Conservation (phyloP, 2,113 vertebrate genomes). For the Rhineura floridana region DNA sequence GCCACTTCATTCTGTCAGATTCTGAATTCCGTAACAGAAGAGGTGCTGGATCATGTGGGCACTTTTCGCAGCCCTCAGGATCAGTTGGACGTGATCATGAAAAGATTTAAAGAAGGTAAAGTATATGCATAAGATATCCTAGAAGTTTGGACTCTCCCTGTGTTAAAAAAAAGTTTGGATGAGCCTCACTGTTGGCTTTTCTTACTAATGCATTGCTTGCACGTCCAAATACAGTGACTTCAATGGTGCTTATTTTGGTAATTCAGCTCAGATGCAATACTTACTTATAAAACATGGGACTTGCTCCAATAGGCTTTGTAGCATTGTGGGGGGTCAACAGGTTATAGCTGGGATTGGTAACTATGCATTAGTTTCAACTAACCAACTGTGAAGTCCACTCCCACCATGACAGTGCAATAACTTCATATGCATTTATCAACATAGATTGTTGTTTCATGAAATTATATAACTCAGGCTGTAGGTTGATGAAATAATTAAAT, state of each 20-base stretch:
- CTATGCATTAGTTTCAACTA: background rate
- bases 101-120: slow-evolving; percentile 88
- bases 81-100: slow-evolving; percentile 88
- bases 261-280: background rate
- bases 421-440: background rate
- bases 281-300: background rate
- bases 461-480: too few species aligned
- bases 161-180: background rate
- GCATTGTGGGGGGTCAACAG: background rate
- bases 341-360: background rate
- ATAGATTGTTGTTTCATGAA: background rate
- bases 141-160: background rate
- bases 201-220: background rate
- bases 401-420: background rate
- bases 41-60: slow-evolving; percentile 84
- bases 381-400: background rate
- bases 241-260: background rate
- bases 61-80: slow-evolving; percentile 87
- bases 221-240: background rate
- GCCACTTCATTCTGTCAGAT: slow-evolving; percentile 78
- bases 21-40: slow-evolving; percentile 88
- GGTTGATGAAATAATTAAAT: too few species aligned
- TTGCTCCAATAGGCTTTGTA: background rate
- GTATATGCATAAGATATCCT: background rate
- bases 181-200: background rate